phyloP scores from a whole-genome alignment of 2,797 vertebrate species.

The Amblyopsis hoosieri region DNA sequence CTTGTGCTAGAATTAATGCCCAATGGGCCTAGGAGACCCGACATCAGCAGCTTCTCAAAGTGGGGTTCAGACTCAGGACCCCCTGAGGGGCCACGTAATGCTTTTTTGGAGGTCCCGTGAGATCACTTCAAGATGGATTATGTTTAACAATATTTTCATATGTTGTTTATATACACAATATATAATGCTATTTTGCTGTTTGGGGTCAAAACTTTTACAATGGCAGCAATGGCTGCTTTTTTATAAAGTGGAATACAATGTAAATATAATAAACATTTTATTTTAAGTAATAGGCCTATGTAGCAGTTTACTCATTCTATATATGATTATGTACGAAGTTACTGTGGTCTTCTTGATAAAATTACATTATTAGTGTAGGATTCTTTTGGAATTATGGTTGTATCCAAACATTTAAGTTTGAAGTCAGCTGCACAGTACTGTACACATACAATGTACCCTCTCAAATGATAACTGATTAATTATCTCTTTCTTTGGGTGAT shows the following conservation, averaged over 20 bases:
- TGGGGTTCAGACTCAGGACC: too few species aligned
- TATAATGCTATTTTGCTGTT: too few species aligned
- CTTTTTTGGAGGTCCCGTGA: too few species aligned
- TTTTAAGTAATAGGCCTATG: constrained; percentile 11
- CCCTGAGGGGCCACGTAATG: too few species aligned
- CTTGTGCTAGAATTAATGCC: constrained; percentile 64
- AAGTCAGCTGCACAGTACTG: neutral
- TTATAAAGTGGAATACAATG: constrained; percentile 20
- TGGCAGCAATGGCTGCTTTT: too few species aligned
- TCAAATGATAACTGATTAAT: constrained; percentile 20
- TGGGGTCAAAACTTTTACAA: too few species aligned
- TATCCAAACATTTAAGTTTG: constrained; percentile 11
- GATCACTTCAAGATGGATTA: too few species aligned
- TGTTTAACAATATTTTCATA: too few species aligned
- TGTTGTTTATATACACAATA: too few species aligned
- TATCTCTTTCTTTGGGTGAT: constrained; percentile 35
- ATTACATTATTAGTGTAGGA: constrained; percentile 8
- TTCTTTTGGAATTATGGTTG: constrained; percentile 1
- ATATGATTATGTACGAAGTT: constrained; percentile 26
- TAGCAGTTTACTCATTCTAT: constrained; percentile 9
- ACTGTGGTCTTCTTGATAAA: constrained; percentile 10
- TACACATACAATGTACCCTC: constrained; percentile 2
- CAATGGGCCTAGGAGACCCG: constrained; percentile 57
- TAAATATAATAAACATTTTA: constrained; percentile 28
- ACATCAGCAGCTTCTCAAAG: constrained; percentile 5